phyloP scores from a whole-genome alignment of 64 coral and sea anemone species.

The Platygyra sinensis region DNA sequence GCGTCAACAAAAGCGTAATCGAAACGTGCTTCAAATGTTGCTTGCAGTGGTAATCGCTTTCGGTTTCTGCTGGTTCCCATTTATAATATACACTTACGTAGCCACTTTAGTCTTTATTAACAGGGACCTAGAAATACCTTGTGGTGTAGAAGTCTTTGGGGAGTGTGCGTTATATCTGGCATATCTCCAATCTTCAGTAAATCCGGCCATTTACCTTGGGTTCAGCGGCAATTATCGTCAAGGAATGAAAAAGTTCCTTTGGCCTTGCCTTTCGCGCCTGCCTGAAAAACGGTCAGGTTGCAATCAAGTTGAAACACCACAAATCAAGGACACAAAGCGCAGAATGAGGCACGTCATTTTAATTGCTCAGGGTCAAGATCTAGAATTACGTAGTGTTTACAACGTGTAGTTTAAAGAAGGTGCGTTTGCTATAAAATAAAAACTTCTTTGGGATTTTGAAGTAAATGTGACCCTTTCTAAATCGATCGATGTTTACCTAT shows the following conservation, averaged over 20 bases:
- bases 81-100: not conserved
- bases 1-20: not conserved
- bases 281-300: not conserved
- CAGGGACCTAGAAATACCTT: not conserved
- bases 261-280: not conserved
- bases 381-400: not conserved
- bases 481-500: too few species aligned
- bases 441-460: not conserved
- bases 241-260: not conserved
- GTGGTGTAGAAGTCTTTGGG: not conserved
- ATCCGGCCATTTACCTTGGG: conserved; percentile 12
- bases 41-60: conserved; percentile 4
- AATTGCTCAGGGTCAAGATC: not conserved
- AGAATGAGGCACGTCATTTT: too few species aligned
- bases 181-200: conserved; percentile 10
- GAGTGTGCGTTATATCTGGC: not conserved
- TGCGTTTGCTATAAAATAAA: not conserved
- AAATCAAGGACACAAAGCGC: not conserved
- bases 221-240: conserved; percentile 15
- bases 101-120: not conserved
- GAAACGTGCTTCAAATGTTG: conserved; percentile 4
- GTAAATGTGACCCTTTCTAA: too few species aligned
- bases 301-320: not conserved
- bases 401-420: not conserved
- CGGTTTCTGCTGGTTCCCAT: conserved; percentile 29